phyloP scores from a whole-genome alignment of 2,888 invertebrate species.

The Nephrocerus scutellatus region DNA sequence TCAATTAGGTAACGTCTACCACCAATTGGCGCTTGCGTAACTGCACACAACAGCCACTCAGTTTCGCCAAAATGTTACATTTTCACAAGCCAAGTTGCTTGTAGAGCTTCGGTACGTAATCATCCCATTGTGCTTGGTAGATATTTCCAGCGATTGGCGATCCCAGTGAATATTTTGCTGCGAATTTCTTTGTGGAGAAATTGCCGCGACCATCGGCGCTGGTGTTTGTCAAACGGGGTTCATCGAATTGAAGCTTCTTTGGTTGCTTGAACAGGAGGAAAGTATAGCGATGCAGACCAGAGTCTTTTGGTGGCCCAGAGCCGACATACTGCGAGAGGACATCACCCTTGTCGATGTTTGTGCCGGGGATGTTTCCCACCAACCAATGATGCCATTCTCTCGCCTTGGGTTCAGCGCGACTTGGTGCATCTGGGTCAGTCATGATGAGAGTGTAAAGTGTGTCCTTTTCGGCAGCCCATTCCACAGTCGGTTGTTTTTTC shows the following conservation, averaged over 20 bases:
- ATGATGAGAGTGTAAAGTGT: slow-evolving; percentile 40
- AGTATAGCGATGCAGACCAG: slow-evolving; percentile 72
- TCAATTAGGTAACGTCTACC: too few species aligned
- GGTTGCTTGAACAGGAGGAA: slow-evolving; percentile 71
- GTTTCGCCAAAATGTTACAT: too few species aligned
- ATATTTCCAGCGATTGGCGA: slow-evolving; percentile 77
- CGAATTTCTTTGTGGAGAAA: slow-evolving; percentile 65
- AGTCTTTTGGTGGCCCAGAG: slow-evolving; percentile 73
- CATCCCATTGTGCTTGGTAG: slow-evolving; percentile 73
- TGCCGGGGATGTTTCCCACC: slow-evolving; percentile 82
- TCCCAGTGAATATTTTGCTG: slow-evolving; percentile 63
- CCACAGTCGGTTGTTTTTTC: slow-evolving; percentile 36
- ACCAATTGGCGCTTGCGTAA: too few species aligned
- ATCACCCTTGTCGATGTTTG: slow-evolving; percentile 62
- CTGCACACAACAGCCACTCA: too few species aligned
- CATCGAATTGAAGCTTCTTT: slow-evolving; percentile 53
- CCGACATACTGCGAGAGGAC: slow-evolving; percentile 73
- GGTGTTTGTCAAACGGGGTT: slow-evolving; percentile 44
- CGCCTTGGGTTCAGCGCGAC: slow-evolving; percentile 66
- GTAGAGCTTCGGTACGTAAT: slow-evolving; percentile 61
- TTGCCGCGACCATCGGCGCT: slow-evolving; percentile 51
- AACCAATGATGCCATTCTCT: slow-evolving; percentile 92
- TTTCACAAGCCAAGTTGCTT: too few species aligned
- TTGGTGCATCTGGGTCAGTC: slow-evolving; percentile 86
- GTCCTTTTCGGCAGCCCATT: slow-evolving; percentile 34